phyloP scores from a whole-genome alignment of 2,888 invertebrate genomes.

The Plagiodera versicolora region DNA sequence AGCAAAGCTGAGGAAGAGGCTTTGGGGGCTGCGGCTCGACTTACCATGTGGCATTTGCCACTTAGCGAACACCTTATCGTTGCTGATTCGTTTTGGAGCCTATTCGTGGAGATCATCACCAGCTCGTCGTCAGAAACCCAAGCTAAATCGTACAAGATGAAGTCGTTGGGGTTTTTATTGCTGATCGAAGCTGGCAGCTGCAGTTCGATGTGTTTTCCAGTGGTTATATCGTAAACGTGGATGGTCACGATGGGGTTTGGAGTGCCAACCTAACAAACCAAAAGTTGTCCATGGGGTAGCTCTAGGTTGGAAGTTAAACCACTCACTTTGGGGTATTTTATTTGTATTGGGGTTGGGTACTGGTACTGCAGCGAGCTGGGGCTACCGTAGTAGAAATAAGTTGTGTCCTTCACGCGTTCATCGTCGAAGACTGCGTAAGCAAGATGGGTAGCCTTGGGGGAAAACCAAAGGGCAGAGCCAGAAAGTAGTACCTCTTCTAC shows the following conservation, averaged over 20 bases:
- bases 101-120: conserved; percentile 79
- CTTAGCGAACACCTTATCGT: conserved; percentile 35
- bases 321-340: conserved; percentile 77
- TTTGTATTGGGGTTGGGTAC: conserved; percentile 66
- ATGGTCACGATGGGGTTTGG: conserved; percentile 73
- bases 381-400: conserved; percentile 68
- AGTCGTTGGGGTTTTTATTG: conserved; percentile 62
- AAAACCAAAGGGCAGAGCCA: conserved; percentile 88
- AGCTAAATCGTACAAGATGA: conserved; percentile 68
- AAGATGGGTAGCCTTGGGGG: conserved; percentile 73
- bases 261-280: conserved; percentile 64
- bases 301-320: neutral
- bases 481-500: conserved; percentile 87
- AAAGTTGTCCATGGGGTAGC: neutral
- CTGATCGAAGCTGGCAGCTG: conserved; percentile 50
- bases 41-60: conserved; percentile 34
- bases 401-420: conserved; percentile 65
- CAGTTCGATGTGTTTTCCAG: conserved; percentile 25
- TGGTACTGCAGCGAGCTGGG: conserved; percentile 61
- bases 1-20: too few species aligned
- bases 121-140: conserved; percentile 74
- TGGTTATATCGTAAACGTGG: conserved; percentile 62
- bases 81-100: conserved; percentile 71
- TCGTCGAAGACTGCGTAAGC: conserved; percentile 86
- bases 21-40: too few species aligned